A percentile compares a stretch with the other conserved stretches of the same genome.
Evolutionary conservation across 2,797 vertebrate species (phyloP).

Genomic region (Syngnathus acus): DNA sequence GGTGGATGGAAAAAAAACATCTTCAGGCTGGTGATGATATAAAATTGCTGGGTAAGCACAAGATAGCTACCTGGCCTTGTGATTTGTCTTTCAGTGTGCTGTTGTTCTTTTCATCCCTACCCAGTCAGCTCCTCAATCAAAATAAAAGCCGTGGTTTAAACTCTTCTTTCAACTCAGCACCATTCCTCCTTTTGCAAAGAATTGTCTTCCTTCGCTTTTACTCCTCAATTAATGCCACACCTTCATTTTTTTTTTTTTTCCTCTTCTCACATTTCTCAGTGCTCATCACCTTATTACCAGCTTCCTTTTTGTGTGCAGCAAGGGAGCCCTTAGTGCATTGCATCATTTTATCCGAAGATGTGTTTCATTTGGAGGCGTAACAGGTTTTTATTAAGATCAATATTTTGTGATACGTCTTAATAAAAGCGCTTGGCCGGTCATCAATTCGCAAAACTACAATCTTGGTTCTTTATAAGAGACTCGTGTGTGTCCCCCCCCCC

Average conservation of each 20-base stretch:
- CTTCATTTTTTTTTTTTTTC: slow-evolving; percentile 21
- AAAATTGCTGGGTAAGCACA: slow-evolving; percentile 37
- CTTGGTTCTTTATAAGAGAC: slow-evolving; percentile 39
- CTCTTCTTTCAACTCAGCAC: slow-evolving; percentile 14
- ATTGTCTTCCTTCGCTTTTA: slow-evolving; percentile 18
- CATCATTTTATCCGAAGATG: slow-evolving; percentile 23
- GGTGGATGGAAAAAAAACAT: background rate
- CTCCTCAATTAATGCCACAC: slow-evolving; percentile 19
- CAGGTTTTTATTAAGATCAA: slow-evolving; percentile 35
- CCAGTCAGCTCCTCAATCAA: slow-evolving; percentile 29
- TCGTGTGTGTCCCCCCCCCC: slow-evolving; percentile 17
- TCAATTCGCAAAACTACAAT: slow-evolving; percentile 23
- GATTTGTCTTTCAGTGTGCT: slow-evolving; percentile 30
- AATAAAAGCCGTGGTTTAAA: slow-evolving; percentile 16
- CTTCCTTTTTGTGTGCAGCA: slow-evolving; percentile 5
- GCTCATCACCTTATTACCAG: slow-evolving; percentile 9
- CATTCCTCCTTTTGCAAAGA: slow-evolving; percentile 38
- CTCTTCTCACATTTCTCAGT: slow-evolving; percentile 5
- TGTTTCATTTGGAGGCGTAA: slow-evolving; percentile 36
- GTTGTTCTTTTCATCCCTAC: slow-evolving; percentile 14
- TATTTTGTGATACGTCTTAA: slow-evolving; percentile 28
- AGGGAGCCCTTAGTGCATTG: slow-evolving; percentile 9
- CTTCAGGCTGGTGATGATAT: slow-evolving; percentile 26
- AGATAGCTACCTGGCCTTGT: slow-evolving; percentile 21
- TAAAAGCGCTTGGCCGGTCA: slow-evolving; percentile 25